These are phyloP conservation scores for Crypturellus undulatus DNA, from an alignment of 2,113 vertebrate genomes.

Conservation along the genomic window DNA sequence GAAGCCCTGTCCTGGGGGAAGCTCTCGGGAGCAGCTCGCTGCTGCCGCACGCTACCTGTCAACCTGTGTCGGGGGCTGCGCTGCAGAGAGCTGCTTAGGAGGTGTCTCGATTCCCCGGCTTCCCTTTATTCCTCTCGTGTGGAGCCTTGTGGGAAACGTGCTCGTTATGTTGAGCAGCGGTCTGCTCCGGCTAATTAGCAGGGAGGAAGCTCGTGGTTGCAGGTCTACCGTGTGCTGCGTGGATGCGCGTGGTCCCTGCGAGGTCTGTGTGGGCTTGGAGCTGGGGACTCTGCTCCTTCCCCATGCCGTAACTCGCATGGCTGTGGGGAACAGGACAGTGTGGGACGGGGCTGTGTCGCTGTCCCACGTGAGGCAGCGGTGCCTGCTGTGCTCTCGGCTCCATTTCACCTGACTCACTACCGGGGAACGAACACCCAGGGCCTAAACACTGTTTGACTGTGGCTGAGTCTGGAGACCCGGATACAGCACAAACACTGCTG, in stretches of 20 bases:
- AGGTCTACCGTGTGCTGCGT: not conserved
- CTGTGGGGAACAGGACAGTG: not conserved
- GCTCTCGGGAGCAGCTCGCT: not conserved
- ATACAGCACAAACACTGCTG: not conserved
- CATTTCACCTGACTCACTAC: conserved; percentile 51
- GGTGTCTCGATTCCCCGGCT: not conserved
- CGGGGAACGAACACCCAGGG: conserved; percentile 48
- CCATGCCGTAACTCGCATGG: not conserved
- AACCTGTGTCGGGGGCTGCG: not conserved
- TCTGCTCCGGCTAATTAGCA: not conserved
- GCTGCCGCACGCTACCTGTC: not conserved
- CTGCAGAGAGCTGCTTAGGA: not conserved
- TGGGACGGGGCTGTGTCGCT: not conserved
- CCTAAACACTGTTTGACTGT: conserved; percentile 26
- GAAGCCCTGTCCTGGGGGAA: not conserved
- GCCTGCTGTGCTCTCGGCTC: conserved; percentile 52
- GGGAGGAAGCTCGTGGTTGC: not conserved
- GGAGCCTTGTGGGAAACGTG: conserved; percentile 7
- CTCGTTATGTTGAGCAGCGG: not conserved
- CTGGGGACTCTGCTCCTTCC: not conserved
- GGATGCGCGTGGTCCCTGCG: not conserved
- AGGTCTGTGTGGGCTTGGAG: not conserved
- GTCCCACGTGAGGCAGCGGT: conserved; percentile 1
- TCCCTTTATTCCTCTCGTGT: conserved; percentile 13
- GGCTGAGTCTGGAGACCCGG: conserved; percentile 18